A percentile compares a stretch with the other conserved stretches of the same genome.
Evolutionary conservation across 2,113 vertebrate genomes (phyloP).

Genomic region (Fulmarus glacialis): DNA sequence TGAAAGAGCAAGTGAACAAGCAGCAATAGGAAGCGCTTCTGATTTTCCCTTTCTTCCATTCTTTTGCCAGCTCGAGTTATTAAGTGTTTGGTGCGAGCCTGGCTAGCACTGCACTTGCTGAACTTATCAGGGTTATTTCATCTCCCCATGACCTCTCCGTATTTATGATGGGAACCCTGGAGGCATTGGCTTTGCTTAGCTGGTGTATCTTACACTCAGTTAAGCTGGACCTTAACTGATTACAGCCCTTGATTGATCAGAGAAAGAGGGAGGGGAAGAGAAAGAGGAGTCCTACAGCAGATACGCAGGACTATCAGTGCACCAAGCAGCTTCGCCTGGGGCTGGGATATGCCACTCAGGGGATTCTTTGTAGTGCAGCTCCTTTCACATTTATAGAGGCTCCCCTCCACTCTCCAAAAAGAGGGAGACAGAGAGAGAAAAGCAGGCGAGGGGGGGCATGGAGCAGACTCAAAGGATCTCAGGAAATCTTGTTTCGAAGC

Average conservation of each 20-base stretch:
- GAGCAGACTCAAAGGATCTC: conserved; percentile 48
- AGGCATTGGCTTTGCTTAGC: conserved; percentile 53
- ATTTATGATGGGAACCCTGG: not conserved
- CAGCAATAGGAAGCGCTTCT: not conserved
- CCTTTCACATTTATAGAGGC: conserved; percentile 41
- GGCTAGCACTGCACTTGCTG: not conserved
- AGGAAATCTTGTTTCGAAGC: conserved; percentile 76
- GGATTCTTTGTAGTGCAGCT: conserved; percentile 44
- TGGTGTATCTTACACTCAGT: conserved; percentile 81
- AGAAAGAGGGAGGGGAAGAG: not conserved
- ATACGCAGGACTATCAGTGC: conserved; percentile 42
- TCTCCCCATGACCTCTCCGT: conserved; percentile 26
- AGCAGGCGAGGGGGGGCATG: not conserved
- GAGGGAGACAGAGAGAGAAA: not conserved
- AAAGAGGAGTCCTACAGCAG: not conserved
- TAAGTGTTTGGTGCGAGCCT: not conserved
- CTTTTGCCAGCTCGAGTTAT: not conserved
- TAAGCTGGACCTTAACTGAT: conserved; percentile 88
- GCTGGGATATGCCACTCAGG: conserved; percentile 36
- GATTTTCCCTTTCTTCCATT: not conserved
- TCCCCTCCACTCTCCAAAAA: not conserved
- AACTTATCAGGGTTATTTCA: not conserved
- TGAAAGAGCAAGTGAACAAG: not conserved
- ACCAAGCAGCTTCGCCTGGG: conserved; percentile 52
- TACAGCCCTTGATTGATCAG: conserved; percentile 72